Evolutionary conservation across 2,888 invertebrate genomes (phyloP).

Genomic region (Eretmocerus hayati): DNA sequence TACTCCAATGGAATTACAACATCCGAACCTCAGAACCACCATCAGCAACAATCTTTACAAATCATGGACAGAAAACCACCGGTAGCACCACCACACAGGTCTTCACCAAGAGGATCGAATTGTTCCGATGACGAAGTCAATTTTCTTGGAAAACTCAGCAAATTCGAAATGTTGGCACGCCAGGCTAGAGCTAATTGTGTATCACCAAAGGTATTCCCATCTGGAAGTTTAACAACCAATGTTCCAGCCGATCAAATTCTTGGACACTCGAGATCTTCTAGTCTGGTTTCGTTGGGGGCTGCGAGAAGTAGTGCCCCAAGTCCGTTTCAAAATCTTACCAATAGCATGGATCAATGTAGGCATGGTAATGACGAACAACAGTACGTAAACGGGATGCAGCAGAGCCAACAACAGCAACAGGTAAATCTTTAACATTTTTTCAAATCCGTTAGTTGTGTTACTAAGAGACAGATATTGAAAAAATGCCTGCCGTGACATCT

Average conservation of each 20-base stretch:
- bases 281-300: slow-evolving; percentile 38
- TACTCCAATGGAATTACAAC: no score
- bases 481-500: no score
- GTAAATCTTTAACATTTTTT: no score
- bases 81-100: slow-evolving; percentile 54
- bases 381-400: not conserved
- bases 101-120: not conserved
- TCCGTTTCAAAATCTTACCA: slow-evolving; percentile 36
- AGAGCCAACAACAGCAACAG: not conserved
- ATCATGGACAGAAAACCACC: slow-evolving; percentile 57
- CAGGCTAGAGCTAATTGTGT: slow-evolving; percentile 38
- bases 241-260: slow-evolving; percentile 77
- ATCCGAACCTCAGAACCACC: slow-evolving; percentile 20
- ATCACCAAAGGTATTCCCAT: slow-evolving; percentile 74
- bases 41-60: slow-evolving; percentile 12
- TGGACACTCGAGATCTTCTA: slow-evolving; percentile 39
- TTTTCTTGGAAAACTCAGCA: slow-evolving; percentile 70
- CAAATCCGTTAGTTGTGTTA: no score
- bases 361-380: not conserved
- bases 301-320: slow-evolving; percentile 41
- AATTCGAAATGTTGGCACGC: slow-evolving; percentile 71
- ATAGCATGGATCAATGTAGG: no score
- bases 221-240: slow-evolving; percentile 70
- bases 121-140: slow-evolving; percentile 36
- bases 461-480: no score